Base-by-base conservation (phyloP, 2,888 invertebrate species). In the Noctuana brunneofusca region DNA sequence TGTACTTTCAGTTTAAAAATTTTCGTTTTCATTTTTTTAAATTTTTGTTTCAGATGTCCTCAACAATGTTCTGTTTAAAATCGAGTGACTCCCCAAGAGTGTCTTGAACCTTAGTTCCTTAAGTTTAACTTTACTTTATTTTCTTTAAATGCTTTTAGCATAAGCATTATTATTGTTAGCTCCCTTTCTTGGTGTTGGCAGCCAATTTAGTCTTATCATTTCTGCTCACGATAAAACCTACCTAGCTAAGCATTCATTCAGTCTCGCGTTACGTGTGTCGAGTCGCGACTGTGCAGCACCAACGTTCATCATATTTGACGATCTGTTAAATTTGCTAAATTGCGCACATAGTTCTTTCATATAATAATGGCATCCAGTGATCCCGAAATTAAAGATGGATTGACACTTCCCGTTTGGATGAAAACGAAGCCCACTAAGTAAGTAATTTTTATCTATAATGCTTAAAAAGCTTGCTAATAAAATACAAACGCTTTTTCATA, bases 371-470 rank as follows among this genome's bases (percentile, higher is more conserved):
- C 90, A 68, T 85, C 93, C 67, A 90, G 91, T 75, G 93, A 93
- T 75, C 92, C 93, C 55, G 93, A 93, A 78, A 78, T 94, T 68
- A 92, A 92, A 69, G 92, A 94, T 74, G 94, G 93, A 71, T 92
- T 95, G 68, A 93, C 93, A 53, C 83, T 95, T 66, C 95, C 95
- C 1, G 93, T 94, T 75, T 96, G 96, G 96, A 95, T 96, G 94
- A 95, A 94, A 83, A 92, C 89, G 58, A 95, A 92, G 85, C 93
- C 94, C 69, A 87, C 82, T 62, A 93, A 93, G 91, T 91, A 68
- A 84, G 86, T 72, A 5, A 0, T 14, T 38, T 38, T 38, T 6
- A 14, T 9, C 27, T 27, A 27, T n/a, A n/a, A n/a, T n/a, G n/a
- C n/a, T n/a, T n/a, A n/a, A n/a, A n/a, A n/a, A n/a, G n/a, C n/a